These are phyloP conservation scores for Habrosyne pyritoides DNA, from an alignment of 2,888 invertebrate species.

Conservation along the genomic window DNA sequence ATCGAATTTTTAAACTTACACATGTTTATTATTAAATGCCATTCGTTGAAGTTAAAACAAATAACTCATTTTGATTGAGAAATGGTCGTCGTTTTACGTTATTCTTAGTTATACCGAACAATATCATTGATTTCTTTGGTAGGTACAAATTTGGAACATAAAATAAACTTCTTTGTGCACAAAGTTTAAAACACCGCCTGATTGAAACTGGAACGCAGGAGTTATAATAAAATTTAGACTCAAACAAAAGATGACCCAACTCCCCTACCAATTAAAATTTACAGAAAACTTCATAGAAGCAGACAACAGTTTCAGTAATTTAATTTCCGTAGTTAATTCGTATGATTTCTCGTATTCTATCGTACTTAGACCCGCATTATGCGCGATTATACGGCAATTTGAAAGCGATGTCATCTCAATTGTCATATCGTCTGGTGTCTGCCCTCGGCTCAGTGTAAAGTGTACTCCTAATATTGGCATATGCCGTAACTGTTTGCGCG, in stretches of 20 bases:
- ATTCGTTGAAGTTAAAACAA: too few relatives aligned
- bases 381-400: not conserved
- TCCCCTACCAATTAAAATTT: not conserved
- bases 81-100: too few relatives aligned
- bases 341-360: not conserved
- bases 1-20: not conserved
- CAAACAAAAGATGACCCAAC: conserved; percentile 2
- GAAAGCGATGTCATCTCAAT: not conserved
- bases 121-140: too few relatives aligned
- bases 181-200: conserved; percentile 1
- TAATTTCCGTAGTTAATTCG: conserved; percentile 2
- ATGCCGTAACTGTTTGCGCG: conserved; percentile 46
- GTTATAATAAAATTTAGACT: not conserved
- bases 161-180: not conserved
- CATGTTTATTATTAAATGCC: too few relatives aligned
- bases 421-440: not conserved
- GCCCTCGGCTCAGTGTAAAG: conserved; percentile 19
- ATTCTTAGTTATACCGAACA: too few relatives aligned
- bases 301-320: conserved; percentile 5
- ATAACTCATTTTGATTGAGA: too few relatives aligned
- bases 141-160: not conserved
- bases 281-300: not conserved
- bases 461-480: conserved; percentile 40
- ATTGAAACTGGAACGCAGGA: not conserved
- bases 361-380: not conserved